Percentiles rank a stretch among this genome's conserved stretches.
Conservation (phyloP, 2,797 vertebrate species). For the Schizothorax lantsangensis region DNA sequence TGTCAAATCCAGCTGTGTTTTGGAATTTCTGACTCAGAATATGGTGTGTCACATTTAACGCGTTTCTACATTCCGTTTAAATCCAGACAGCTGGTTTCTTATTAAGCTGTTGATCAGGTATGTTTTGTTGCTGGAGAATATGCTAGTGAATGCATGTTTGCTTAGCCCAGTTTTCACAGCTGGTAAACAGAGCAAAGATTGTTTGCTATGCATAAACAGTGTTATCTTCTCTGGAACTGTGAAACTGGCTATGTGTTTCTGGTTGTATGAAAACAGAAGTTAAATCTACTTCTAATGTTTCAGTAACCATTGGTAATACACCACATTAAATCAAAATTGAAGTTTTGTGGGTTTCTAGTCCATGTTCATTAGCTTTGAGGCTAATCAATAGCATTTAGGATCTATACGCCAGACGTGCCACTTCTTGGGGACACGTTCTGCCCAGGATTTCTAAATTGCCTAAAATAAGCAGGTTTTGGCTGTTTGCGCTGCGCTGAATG, state of each 20-base stretch:
- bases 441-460: too few species aligned
- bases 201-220: constrained; percentile 32
- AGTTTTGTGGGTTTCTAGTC: neutral
- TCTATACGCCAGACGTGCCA: neutral
- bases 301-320: neutral
- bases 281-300: neutral
- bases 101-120: constrained; percentile 8
- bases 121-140: neutral
- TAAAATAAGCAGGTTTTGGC: too few species aligned
- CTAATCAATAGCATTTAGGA: neutral
- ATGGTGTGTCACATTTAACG: neutral
- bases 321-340: neutral
- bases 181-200: neutral
- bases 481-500: too few species aligned
- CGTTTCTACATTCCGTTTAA: neutral
- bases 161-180: constrained; percentile 20
- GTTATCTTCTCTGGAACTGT: constrained; percentile 26
- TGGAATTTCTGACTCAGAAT: constrained; percentile 21
- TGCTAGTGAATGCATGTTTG: neutral
- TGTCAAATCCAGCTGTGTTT: neutral
- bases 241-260: constrained; percentile 10
- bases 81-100: constrained; percentile 17
- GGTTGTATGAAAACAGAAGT: constrained; percentile 20
- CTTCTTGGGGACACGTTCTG: too few species aligned
- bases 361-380: neutral